Evolutionary conservation across 1,140 invertebrate genomes (phyloP), one percentile per base, ranked within the genome.

Genomic region (Cydia fagiglandana): DNA sequence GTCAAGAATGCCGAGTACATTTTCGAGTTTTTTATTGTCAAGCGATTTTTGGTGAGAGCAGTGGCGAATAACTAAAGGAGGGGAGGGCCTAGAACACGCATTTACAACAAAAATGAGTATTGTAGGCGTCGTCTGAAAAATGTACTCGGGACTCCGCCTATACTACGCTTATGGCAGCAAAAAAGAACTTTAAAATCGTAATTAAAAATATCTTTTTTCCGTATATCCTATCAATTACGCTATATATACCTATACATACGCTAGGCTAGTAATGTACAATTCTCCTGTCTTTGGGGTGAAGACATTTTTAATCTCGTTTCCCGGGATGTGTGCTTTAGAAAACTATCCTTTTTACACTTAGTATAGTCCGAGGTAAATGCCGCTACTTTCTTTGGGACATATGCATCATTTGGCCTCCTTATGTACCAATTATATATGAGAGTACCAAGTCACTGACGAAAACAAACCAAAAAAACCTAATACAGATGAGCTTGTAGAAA

Each of bases 121-220:
- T 73, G 6, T 15, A 73, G 17, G 47, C 41, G 17, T 45, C 12
- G 47, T 24, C 75, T 50, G 77, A 61, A 78, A 79, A 86, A 84
- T 82, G 86, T 81, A 87, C 85, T 81, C 81, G 83, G 80, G 78
- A 87, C 66, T 53, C 75, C 56, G 79, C 82, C 83, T 84, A 70
- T 73, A 61, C 75, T 89, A 88, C 78, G 82, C 87, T 89, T 90
- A 90, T 91, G 90, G 90, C 89, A 91, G 88, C 88, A 80, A 87
- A 87, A 81, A 81, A 83, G 82, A 86, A 80, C 81, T 83, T 86
- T 81, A 85, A 85, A 86, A 86, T 87, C 79, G 88, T 90, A 91
- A 90, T 92, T 91, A 91, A 92, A 89, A 92, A 92, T 92, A 91
- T 92, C 86, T 88, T 89, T 86, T 88, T 84, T 78, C 83, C 86